Evolutionary conservation across 2,797 vertebrate species (phyloP), one percentile per base, ranked within the genome.

Genomic region (Eidolon dupreanum): DNA sequence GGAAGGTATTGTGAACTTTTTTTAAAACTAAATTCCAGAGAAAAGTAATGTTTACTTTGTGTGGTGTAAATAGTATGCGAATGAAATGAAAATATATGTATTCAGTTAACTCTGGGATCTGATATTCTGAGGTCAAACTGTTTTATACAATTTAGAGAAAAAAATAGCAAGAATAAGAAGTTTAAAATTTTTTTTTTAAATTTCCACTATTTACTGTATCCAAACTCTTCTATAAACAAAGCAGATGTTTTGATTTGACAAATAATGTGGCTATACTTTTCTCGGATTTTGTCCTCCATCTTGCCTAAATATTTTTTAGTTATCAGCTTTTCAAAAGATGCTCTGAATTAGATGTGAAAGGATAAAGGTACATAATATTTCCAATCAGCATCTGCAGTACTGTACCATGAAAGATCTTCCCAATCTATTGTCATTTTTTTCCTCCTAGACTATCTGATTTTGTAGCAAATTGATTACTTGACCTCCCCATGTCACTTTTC

Each of bases 81-180:
- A 73, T 81, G 51, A 93, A 97, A 89, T 95, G 70, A 97, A 96
- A 94, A 73, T 95, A 19, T 81, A 55, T 90, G 43, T 75, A 46
- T 93, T 90, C 41, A 77, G 0, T 93, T 92, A 95, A 70, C 8
- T 85, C 31, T 92, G 38, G 46, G 7, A 73, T 84, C 41, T 93
- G 66, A 11, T 88, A 84, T 81, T 93, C 81, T 94, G 28, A 68
- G 61, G 41, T 92, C 61, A 97, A 61, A 95, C 10, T 85, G 2
- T 81, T 88, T 93, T 74, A 83, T 83, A 88, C 59, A 75, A 92
- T 55, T 90, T 89, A 68, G 59, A 93, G 61, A 77, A 81, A 77
- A 78, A 82, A 61, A 81, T 28, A 85, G 12, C 3, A 90, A 5
- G 65, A 83, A 43, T 74, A 65, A 73, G 17, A 83, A 90, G 26